These are phyloP conservation scores for Alexandromys fortis DNA, from an alignment of 2,113 vertebrate species.

Conservation along the genomic window DNA sequence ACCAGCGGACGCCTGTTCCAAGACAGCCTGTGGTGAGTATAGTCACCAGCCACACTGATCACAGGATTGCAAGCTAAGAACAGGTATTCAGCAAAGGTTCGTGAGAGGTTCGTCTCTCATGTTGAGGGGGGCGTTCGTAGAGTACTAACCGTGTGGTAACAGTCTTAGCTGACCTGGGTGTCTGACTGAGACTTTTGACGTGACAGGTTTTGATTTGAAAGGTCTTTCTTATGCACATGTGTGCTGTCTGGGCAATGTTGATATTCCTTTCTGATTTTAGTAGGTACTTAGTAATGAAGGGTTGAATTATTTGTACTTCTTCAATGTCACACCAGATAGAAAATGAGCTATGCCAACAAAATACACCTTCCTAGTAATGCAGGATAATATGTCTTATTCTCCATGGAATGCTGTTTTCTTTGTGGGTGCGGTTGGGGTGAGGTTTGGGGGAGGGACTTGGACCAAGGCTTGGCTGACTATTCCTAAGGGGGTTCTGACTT, in stretches of 20 bases:
- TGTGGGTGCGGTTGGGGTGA: not conserved
- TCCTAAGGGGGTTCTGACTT: not conserved
- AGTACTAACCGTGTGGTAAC: not conserved
- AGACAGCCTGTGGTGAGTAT: slow-evolving; percentile 92
- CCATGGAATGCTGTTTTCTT: not conserved
- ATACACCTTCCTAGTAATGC: not conserved
- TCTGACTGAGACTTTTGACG: not conserved
- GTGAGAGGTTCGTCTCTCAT: not conserved
- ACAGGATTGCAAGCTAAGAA: not conserved
- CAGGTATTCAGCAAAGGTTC: not conserved
- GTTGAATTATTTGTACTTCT: not conserved
- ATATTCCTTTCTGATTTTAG: not conserved
- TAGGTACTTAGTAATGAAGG: not conserved
- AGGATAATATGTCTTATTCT: not conserved
- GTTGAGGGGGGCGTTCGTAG: not conserved
- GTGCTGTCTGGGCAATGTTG: not conserved
- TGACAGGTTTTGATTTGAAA: not conserved
- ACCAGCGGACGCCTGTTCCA: slow-evolving; percentile 91
- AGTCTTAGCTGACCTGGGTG: not conserved
- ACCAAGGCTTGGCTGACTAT: not conserved
- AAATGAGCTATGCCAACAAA: not conserved
- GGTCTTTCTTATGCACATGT: not conserved
- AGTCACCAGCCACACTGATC: not conserved
- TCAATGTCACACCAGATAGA: not conserved
- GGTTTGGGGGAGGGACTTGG: not conserved